Conservation (phyloP, 2,797 vertebrate species). For the Coccyzus lansbergi region DNA sequence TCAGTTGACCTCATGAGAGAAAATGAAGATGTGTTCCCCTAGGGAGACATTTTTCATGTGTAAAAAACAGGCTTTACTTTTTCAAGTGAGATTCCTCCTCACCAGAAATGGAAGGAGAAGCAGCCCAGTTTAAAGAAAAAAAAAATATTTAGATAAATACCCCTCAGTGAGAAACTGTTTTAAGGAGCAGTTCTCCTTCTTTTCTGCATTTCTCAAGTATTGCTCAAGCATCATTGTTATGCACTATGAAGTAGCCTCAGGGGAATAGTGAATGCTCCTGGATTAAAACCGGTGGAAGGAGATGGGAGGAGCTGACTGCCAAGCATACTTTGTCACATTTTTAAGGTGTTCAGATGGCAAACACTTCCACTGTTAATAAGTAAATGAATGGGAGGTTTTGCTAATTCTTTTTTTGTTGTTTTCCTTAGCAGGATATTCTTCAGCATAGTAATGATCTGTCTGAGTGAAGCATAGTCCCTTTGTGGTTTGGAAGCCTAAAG, state of each 20-base stretch:
- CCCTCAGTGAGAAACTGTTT: background rate
- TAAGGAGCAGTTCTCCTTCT: background rate
- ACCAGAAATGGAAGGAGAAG: background rate
- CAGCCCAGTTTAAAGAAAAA: background rate
- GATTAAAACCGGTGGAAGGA: background rate
- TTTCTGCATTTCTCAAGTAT: slow-evolving; percentile 41
- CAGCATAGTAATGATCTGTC: background rate
- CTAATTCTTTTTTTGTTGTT: background rate
- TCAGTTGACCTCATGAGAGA: background rate
- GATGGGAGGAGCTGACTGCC: background rate
- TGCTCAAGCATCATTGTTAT: slow-evolving; percentile 56
- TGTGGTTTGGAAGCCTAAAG: background rate
- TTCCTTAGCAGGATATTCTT: background rate
- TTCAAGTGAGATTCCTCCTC: background rate
- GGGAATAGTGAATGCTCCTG: background rate
- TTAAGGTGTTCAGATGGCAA: slow-evolving; percentile 25
- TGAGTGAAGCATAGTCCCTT: background rate
- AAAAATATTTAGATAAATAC: background rate
- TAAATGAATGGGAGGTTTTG: background rate
- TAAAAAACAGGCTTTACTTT: background rate
- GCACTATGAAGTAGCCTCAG: background rate
- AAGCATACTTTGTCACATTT: background rate
- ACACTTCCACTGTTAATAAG: background rate
- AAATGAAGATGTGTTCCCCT: background rate
- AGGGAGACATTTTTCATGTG: background rate